Evolutionary conservation across 1,140 invertebrate genomes (phyloP).

Genomic region (Macrobrachium nipponense): DNA sequence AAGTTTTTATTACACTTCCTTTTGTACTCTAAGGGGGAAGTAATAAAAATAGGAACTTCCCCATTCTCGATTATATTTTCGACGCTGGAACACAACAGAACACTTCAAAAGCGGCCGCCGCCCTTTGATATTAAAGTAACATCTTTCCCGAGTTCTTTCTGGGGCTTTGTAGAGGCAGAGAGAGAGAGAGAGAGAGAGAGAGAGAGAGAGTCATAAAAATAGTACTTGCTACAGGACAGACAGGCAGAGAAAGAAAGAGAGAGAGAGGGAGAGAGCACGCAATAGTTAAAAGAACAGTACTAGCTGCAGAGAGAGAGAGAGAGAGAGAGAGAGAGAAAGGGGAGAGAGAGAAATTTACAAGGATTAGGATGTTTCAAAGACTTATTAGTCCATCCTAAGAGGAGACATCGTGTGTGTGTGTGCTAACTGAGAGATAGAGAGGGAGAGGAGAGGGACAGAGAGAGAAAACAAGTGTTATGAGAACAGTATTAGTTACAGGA

Average conservation of each 20-base stretch:
- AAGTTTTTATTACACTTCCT: no score
- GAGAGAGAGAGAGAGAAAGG: not conserved
- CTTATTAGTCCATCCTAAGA: no score
- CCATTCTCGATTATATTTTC: no score
- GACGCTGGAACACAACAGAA: no score
- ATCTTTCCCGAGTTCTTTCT: no score
- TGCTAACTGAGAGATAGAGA: not conserved
- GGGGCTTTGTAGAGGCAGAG: not conserved
- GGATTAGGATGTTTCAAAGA: no score
- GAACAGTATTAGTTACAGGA: not conserved
- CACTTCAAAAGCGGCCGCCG: no score
- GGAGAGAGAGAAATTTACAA: not conserved
- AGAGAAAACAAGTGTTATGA: not conserved
- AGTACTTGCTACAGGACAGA: not conserved
- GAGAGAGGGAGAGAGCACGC: not conserved
- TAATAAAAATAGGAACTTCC: no score
- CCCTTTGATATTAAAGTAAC: not conserved
- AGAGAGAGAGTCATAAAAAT: not conserved
- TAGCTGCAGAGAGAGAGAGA: not conserved
- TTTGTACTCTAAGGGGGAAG: no score
- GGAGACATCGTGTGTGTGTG: no score
- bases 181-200: not conserved
- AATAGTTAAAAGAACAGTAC: not conserved
- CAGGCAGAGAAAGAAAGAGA: not conserved
- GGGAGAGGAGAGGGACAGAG: not conserved